Evolutionary conservation across 1,140 invertebrate species (phyloP).

Genomic region (Planococcus citri): DNA sequence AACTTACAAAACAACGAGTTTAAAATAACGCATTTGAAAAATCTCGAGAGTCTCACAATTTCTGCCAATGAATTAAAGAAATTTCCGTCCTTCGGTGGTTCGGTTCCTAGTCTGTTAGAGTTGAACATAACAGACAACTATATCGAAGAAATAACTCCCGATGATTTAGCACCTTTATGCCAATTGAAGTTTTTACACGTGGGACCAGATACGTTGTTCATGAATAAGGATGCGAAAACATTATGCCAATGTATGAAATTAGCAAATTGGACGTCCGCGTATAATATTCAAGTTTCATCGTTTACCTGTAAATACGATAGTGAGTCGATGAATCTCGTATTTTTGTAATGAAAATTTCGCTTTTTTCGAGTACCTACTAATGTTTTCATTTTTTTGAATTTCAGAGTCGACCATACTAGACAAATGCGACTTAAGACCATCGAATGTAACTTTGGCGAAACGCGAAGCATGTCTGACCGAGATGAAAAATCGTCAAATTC

Average conservation of each 20-base stretch:
- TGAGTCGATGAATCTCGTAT: not conserved
- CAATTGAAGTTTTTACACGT: conserved; percentile 21
- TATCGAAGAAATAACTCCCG: conserved; percentile 8
- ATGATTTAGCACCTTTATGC: conserved; percentile 8
- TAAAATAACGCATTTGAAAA: not conserved
- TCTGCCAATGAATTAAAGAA: conserved; percentile 33
- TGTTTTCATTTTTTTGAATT: not conserved
- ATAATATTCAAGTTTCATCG: not conserved
- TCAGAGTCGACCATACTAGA: not conserved
- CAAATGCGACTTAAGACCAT: not conserved
- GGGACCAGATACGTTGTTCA: conserved; percentile 21
- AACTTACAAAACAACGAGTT: conserved; percentile 22
- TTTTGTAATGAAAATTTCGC: not conserved
- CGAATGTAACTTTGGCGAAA: not conserved
- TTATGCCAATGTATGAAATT: not conserved
- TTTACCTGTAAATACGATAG: not conserved
- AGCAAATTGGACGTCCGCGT: not conserved
- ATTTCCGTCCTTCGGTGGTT: conserved; percentile 37
- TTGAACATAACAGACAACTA: conserved; percentile 22
- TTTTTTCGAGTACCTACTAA: not conserved
- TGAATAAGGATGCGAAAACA: conserved; percentile 24
- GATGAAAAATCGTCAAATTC: not conserved
- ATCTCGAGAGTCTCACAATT: not conserved
- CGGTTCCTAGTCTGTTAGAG: conserved; percentile 37
- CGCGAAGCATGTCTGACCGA: not conserved